Base-by-base conservation (phyloP, 1,140 invertebrate genomes). In the Sinella curviseta region DNA sequence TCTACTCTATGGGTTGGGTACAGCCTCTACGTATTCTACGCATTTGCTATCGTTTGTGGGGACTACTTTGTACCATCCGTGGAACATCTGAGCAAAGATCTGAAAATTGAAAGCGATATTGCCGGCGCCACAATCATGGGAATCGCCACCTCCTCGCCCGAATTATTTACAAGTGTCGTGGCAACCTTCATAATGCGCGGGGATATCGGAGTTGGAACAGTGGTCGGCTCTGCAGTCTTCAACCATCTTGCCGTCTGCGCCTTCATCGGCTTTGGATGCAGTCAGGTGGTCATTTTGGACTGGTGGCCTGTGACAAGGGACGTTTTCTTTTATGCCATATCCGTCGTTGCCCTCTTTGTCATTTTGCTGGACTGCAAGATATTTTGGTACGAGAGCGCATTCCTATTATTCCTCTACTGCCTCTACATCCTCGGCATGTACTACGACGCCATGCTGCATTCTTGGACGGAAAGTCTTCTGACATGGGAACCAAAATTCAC, bases 101-200 rank as follows among this genome's bases (percentile, higher is more conserved):
- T 94, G 73, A 91, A 93, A 83, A 92, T 94, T 91, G 92, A 92
- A 57, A 93, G 93, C 85, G 93, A 94, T 85, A 92, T 94, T 57
- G 93, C 93, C 48, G 93, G 89, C 3, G 89, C 89, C 0, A 90
- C 89, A 0, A 89, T 90, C 78, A 90, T 90, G 89, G 89, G 89
- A n/a, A 89, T 89, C 0, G 89, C 89, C 1, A 89, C 89, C 8
- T 89, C 87, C 70, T 88, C 89, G 2, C 89, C 89, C 14, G 89
- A 90, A 84, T 86, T 90, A 0, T 90, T 90, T 80, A 90, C 88
- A 16, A 88, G 87, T 75, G 80, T 90, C 34, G 88, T 90, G 76
- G 89, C 89, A 34, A 84, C 87, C 8, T 86, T 86, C 60, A 80
- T 86, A 14, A 85, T 84, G 8, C 83, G 85, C 65, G 85, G 84